Percentiles rank a stretch among this genome's conserved stretches.
phyloP scores from a whole-genome alignment of 2,797 vertebrate genomes.

The Philypnodon macrostomus region DNA sequence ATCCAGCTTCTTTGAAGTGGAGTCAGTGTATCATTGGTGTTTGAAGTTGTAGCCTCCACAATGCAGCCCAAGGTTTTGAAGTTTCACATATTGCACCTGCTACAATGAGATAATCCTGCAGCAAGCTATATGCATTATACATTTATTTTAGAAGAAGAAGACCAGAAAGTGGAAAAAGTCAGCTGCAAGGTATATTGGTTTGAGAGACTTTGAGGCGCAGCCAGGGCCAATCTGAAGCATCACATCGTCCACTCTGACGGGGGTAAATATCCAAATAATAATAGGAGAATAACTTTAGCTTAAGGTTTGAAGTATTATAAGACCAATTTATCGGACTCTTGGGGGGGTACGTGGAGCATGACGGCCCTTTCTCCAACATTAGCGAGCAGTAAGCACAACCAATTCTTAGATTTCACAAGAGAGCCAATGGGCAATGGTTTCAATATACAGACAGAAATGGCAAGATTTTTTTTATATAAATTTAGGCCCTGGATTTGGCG shows the following conservation, averaged over 20 bases:
- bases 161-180: slow-evolving; percentile 65
- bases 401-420: slow-evolving; percentile 56
- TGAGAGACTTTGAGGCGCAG: slow-evolving; percentile 57
- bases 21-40: slow-evolving; percentile 73
- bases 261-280: slow-evolving; percentile 67
- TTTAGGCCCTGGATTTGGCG: too few species aligned
- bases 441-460: slow-evolving; percentile 46
- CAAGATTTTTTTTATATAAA: too few species aligned
- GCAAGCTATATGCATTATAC: slow-evolving; percentile 76
- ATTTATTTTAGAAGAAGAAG: slow-evolving; percentile 74
- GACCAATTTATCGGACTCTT: slow-evolving; percentile 56
- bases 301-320: slow-evolving; percentile 50
- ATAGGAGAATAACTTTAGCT: slow-evolving; percentile 62
- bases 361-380: slow-evolving; percentile 38
- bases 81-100: slow-evolving; percentile 73
- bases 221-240: slow-evolving; percentile 51
- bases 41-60: slow-evolving; percentile 72
- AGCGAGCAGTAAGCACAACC: slow-evolving; percentile 32
- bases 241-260: slow-evolving; percentile 57
- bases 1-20: slow-evolving; percentile 75
- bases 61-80: slow-evolving; percentile 68
- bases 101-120: slow-evolving; percentile 74
- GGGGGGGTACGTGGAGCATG: slow-evolving; percentile 42
- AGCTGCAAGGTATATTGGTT: slow-evolving; percentile 63
- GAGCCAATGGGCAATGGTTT: slow-evolving; percentile 37